Conservation (phyloP, 1,140 invertebrate species). For the Atta cephalotes region DNA sequence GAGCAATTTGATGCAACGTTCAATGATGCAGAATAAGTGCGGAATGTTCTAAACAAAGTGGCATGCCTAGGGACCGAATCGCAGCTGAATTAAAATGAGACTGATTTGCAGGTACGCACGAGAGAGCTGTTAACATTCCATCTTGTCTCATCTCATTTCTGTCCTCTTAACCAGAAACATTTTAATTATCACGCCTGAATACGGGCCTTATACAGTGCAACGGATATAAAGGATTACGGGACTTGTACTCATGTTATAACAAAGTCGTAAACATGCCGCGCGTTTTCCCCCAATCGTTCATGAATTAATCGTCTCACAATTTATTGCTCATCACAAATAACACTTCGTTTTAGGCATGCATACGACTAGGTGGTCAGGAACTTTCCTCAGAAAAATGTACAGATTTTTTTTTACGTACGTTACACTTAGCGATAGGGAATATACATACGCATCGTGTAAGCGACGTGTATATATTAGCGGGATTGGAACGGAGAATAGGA, state of each 20-base stretch:
- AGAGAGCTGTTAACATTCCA: slow-evolving; percentile 65
- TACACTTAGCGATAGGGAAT: neutral
- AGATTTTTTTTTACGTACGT: neutral
- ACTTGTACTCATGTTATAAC: slow-evolving; percentile 19
- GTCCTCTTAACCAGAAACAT: slow-evolving; percentile 79
- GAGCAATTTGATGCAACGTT: slow-evolving; percentile 63
- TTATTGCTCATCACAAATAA: slow-evolving; percentile 23
- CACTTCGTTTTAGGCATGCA: slow-evolving; percentile 59
- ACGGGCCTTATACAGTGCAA: slow-evolving; percentile 75
- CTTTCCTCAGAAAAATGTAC: neutral
- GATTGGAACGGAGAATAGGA: slow-evolving; percentile 3
- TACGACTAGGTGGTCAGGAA: slow-evolving; percentile 35
- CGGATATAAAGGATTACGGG: slow-evolving; percentile 12
- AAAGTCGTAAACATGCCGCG: slow-evolving; percentile 61
- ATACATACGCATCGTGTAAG: neutral
- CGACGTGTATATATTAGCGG: slow-evolving; percentile 8
- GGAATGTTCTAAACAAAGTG: slow-evolving; percentile 57
- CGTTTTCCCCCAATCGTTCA: neutral
- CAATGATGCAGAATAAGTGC: slow-evolving; percentile 61
- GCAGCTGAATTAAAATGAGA: slow-evolving; percentile 79
- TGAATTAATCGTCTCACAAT: neutral
- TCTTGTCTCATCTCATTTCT: slow-evolving; percentile 70
- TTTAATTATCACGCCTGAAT: slow-evolving; percentile 79
- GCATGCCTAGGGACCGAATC: slow-evolving; percentile 75
- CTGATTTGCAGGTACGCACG: slow-evolving; percentile 77